These are phyloP conservation scores for Aphidius ervi DNA, from an alignment of 1,140 invertebrate species.

Conservation along the genomic window DNA sequence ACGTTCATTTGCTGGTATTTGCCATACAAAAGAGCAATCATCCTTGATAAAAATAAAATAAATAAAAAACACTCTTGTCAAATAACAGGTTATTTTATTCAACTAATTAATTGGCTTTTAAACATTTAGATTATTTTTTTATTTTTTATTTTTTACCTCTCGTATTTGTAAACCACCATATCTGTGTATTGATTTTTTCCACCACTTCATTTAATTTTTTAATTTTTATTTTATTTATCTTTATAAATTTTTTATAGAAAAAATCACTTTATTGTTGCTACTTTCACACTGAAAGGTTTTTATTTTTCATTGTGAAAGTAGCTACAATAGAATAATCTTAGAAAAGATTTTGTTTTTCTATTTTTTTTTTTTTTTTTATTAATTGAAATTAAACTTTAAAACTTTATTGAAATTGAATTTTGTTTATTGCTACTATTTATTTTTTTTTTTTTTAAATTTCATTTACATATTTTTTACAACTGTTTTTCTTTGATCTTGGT, in stretches of 20 bases:
- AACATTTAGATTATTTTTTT: neutral
- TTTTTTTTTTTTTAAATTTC: too few relatives aligned
- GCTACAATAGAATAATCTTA: too few relatives aligned
- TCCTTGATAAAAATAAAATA: slow-evolving; percentile 33
- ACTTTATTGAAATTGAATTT: too few relatives aligned
- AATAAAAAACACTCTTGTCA: slow-evolving; percentile 9
- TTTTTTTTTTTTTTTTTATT: neutral
- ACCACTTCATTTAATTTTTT: slow-evolving; percentile 18
- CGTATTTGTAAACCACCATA: slow-evolving; percentile 33
- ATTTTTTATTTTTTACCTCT: slow-evolving; percentile 26
- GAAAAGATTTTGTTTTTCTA: neutral
- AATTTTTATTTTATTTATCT: too few relatives aligned
- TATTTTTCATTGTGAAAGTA: too few relatives aligned
- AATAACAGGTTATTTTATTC: neutral
- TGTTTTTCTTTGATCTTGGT: too few relatives aligned
- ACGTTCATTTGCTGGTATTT: slow-evolving; percentile 33
- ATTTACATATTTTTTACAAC: too few relatives aligned
- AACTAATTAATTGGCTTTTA: neutral
- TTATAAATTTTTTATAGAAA: too few relatives aligned
- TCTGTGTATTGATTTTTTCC: slow-evolving; percentile 12
- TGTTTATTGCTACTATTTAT: too few relatives aligned
- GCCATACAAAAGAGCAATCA: slow-evolving; percentile 47
- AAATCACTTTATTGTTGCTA: too few relatives aligned
- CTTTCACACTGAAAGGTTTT: too few relatives aligned
- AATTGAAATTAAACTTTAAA: neutral